These are phyloP conservation scores for Agriopis aurantiaria DNA, from an alignment of 2,888 invertebrate genomes.

Conservation along the genomic window DNA sequence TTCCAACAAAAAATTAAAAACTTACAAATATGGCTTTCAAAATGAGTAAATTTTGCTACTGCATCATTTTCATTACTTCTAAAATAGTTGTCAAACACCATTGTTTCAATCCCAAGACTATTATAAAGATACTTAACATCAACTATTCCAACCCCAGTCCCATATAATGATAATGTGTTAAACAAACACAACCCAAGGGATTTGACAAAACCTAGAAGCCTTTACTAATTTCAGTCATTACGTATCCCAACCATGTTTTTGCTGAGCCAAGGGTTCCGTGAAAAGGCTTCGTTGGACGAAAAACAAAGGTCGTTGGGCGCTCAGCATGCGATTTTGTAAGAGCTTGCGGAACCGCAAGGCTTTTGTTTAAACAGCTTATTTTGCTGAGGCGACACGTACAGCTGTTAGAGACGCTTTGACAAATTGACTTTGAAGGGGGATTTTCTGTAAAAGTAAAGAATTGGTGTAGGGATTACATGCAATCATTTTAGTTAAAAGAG, in stretches of 20 bases:
- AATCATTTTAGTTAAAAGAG: background rate
- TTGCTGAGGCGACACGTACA: constrained; percentile 12
- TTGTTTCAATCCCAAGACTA: too few species aligned
- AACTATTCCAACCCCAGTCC: too few species aligned
- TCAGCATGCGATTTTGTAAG: constrained; percentile 19
- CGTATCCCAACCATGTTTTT: constrained; percentile 25
- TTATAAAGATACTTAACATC: too few species aligned
- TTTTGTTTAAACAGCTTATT: constrained; percentile 29
- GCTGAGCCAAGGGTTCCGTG: constrained; percentile 21
- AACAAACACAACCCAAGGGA: constrained; percentile 1
- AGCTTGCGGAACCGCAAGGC: constrained; percentile 17
- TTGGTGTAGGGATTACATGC: too few species aligned
- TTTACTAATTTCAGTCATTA: constrained; percentile 27
- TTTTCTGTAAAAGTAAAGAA: background rate
- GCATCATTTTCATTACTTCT: too few species aligned
- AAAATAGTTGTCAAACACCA: too few species aligned
- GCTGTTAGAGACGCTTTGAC: constrained; percentile 12
- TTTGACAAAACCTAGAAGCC: constrained; percentile 2
- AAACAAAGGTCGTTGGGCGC: constrained; percentile 20
- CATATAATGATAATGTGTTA: background rate
- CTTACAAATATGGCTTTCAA: too few species aligned
- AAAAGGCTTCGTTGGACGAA: constrained; percentile 29
- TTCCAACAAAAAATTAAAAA: too few species aligned
- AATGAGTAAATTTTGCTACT: too few species aligned
- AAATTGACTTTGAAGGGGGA: constrained; percentile 6